Evolutionary conservation across 1,140 invertebrate species (phyloP).

Genomic region (Steinernema khuongi): DNA sequence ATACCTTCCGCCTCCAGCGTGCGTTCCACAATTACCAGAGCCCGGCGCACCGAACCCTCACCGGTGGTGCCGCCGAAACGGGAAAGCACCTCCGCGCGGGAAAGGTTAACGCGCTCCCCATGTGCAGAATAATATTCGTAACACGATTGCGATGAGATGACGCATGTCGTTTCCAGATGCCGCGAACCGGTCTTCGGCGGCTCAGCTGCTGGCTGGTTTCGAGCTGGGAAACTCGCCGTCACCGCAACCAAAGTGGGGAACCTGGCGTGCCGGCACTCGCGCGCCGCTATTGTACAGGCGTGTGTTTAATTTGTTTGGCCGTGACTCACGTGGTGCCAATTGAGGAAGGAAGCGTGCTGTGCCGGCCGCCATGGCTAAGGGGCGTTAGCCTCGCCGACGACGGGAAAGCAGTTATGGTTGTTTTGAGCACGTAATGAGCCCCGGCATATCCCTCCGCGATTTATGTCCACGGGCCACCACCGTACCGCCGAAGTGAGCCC

Average conservation of each 20-base stretch:
- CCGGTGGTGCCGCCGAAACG: no score
- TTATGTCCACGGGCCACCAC: no score
- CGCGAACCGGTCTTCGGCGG: neutral
- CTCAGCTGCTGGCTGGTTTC: neutral
- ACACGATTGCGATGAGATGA: neutral
- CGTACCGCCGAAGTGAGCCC: no score
- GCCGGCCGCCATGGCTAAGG: neutral
- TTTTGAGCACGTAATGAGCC: no score
- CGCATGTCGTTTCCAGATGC: slow-evolving; percentile 3
- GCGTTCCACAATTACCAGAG: no score
- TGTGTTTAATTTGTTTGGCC: neutral
- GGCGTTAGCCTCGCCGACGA: no score
- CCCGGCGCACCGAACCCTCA: no score
- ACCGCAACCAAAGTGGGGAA: neutral
- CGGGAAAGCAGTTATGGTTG: no score
- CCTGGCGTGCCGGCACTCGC: neutral
- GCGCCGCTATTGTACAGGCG: neutral
- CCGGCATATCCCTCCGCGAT: no score
- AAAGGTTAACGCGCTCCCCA: neutral
- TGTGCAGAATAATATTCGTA: neutral
- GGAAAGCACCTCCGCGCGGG: no score
- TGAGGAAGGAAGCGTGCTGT: neutral
- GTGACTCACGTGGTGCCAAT: neutral
- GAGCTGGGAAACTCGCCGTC: neutral
- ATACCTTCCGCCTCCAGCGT: no score